Percentiles rank a stretch among this genome's conserved stretches.
These are phyloP conservation scores for Temnothorax unifasciatus DNA, from an alignment of 2,888 invertebrate species.

Conservation along the genomic window DNA sequence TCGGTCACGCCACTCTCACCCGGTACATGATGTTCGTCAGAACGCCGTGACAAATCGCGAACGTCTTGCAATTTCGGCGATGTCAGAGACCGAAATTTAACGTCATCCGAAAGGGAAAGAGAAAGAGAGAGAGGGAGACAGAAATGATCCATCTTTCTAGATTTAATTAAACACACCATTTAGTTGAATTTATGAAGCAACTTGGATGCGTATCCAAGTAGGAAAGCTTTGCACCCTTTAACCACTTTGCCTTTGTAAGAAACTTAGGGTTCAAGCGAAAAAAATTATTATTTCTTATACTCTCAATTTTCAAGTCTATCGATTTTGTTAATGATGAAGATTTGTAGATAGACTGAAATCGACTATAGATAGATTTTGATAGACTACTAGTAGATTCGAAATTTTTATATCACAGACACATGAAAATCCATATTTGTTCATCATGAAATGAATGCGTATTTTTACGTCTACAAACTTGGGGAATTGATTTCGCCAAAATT, in stretches of 20 bases:
- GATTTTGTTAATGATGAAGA: background rate
- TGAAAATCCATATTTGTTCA: background rate
- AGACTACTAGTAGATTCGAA: background rate
- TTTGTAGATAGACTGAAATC: background rate
- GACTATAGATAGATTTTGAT: background rate
- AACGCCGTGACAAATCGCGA: slow-evolving; percentile 72
- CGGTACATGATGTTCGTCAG: slow-evolving; percentile 49
- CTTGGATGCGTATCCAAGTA: slow-evolving; percentile 44
- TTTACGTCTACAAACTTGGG: background rate
- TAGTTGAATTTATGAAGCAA: slow-evolving; percentile 71
- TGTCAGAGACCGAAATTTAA: slow-evolving; percentile 57
- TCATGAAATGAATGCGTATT: background rate
- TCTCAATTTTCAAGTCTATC: background rate
- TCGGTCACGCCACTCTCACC: slow-evolving; percentile 29
- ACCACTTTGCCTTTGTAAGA: background rate
- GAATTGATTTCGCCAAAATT: slow-evolving; percentile 26
- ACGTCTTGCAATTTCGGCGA: slow-evolving; percentile 65
- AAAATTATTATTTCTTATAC: background rate
- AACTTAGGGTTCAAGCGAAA: background rate
- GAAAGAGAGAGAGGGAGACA: background rate
- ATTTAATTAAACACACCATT: slow-evolving; percentile 77
- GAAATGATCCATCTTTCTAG: slow-evolving; percentile 74
- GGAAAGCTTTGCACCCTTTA: slow-evolving; percentile 31
- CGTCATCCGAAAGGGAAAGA: slow-evolving; percentile 41
- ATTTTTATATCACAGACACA: no score